Base-by-base conservation (phyloP, 2,888 invertebrate genomes). In the Heliconius aoede region DNA sequence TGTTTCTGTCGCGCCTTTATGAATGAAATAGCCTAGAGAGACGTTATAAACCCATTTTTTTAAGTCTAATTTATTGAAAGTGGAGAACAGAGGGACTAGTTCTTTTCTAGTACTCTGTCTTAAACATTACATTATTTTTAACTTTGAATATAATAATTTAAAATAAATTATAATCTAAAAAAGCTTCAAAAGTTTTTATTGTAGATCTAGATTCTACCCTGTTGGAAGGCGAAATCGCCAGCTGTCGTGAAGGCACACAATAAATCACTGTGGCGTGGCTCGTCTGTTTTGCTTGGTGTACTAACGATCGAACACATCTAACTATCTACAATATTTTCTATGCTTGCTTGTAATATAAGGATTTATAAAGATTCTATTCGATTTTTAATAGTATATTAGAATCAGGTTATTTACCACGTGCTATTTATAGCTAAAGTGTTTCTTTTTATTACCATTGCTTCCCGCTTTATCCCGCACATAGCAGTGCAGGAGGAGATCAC, bases 231-330 rank as follows among this genome's bases (percentile, higher is more conserved):
- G 24, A 40, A 58, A 26, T 62, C 65, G 73, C 67, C 67, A 74
- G 73, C 73, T 74, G 73, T 74, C 73, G 67, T 64, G 65, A 58
- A 74, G 65, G 65, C 58, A 67, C 55, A 74, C 65, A 55, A 74
- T 67, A 74, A 67, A 74, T 74, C 55, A 58, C 73, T 40, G 67
- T 67, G 24, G 62, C 73, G n/a, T 58, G 26, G 58, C 58, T 67
- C 65, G 64, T 73, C 65, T 67, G 73, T 74, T 74, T 67, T 58
- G 73, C 67, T 55, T 58, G 18, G 55, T 67, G n/a, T 55, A n/a
- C 55, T 74, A 74, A 69, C 51, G 69, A 69, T 55, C 51, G 51
- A 69, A 11, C 11, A 46, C 51, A 1, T 51, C 21, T 51, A 13
- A 13, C 8, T 32, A 32, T 55, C 13, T 69, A n/a, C 24, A 30